Evolutionary conservation across 2,888 invertebrate genomes (phyloP), one percentile per base, ranked within the genome.

Genomic region (Trisateles emortualis): DNA sequence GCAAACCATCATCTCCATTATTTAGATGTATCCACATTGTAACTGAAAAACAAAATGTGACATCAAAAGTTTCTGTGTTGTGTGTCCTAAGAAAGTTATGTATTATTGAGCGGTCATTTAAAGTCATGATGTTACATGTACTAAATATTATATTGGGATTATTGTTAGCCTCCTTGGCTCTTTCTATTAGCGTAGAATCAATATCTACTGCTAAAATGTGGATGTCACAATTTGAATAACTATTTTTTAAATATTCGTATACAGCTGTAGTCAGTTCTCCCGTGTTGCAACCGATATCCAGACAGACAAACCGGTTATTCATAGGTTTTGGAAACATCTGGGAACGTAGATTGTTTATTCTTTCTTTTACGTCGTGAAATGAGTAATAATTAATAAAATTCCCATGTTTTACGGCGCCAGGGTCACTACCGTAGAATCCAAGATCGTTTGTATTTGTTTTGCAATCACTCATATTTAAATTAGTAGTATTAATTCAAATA

Each of bases 11-110:
- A 88, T 98, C 98, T 4, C 97, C 96, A 84, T 96, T 93, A 83
- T 98, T 97, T 17, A 98, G 82, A 86, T 98, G 98, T 74, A 98
- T 96, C 98, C 98, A 98, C 97, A 98, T 97, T 13, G 97, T 96
- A 24, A 97, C 94, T 6, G 97, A 97, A 80, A 97, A 97, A 79
- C 96, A 96, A 82, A 96, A 96, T 42, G 94, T 93, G 2, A 95
- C 90, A 86, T 96, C 95, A 88, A 96, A 97, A 55, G 81, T 90
- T 0, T 72, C 42, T 41, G 86, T 92, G 0, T 87, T 72, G 58
- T 87, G 67, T 1, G 61, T 64, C 24, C 75, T 53, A 45, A 96
- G 84, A 81, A 93, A 95, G 0, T 83, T 64, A 6, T 83, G 64
- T n/a, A 96, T 78, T 2, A 78, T 46, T 29, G 69, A 53, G 29